Percentiles rank a stretch among this genome's conserved stretches.
phyloP scores from a whole-genome alignment of 1,140 invertebrate species.

The Drosophila arizonae region DNA sequence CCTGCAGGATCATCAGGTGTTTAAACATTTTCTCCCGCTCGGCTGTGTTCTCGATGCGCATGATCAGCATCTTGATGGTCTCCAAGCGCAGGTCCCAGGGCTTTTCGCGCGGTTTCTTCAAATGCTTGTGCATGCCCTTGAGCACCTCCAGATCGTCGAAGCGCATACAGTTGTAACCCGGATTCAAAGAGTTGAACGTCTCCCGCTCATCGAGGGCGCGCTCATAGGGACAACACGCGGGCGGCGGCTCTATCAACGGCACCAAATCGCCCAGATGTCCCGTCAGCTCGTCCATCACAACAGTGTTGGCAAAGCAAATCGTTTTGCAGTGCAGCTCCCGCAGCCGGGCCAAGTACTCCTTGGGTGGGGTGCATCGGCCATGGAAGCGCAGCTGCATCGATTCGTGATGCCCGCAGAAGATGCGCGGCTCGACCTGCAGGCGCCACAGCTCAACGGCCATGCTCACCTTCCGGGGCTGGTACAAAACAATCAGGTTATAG shows the following conservation, averaged over 20 bases:
- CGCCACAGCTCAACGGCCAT: constrained; percentile 64
- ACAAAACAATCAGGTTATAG: constrained; percentile 50
- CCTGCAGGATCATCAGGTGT: constrained; percentile 14
- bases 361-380: constrained; percentile 56
- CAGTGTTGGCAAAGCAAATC: constrained; percentile 47
- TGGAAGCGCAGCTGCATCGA: constrained; percentile 57
- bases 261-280: constrained; percentile 36
- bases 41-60: constrained; percentile 39
- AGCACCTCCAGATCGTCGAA: constrained; percentile 73
- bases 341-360: constrained; percentile 57
- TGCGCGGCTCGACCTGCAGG: constrained; percentile 55
- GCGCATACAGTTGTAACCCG: constrained; percentile 62
- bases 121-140: constrained; percentile 30
- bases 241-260: constrained; percentile 45
- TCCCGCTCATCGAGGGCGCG: constrained; percentile 63
- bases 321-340: constrained; percentile 30
- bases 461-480: constrained; percentile 63
- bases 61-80: constrained; percentile 46
- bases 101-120: constrained; percentile 59
- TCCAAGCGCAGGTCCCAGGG: constrained; percentile 53
- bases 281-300: constrained; percentile 37
- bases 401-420: constrained; percentile 56
- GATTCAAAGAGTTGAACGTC: constrained; percentile 60
- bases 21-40: constrained; percentile 45
- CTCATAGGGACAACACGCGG: constrained; percentile 66